A percentile compares a stretch with the other conserved stretches of the same genome.
Evolutionary conservation across 1,140 invertebrate genomes (phyloP).

Genomic region (Chrysomallon squamiferum): DNA sequence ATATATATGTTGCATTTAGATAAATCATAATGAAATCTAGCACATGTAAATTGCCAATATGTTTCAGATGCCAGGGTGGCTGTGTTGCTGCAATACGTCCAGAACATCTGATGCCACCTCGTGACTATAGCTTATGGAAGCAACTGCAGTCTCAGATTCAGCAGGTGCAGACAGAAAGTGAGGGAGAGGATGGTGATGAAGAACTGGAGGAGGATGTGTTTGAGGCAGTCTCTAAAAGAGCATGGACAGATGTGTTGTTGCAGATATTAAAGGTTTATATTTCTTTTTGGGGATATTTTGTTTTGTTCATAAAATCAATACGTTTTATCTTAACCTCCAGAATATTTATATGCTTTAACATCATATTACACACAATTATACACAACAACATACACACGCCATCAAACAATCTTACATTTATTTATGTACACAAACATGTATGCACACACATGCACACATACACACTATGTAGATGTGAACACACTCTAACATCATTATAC

Average conservation of each 20-base stretch:
- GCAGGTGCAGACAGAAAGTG: constrained; percentile 30
- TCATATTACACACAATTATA: no score
- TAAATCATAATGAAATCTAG: no score
- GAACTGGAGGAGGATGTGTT: constrained; percentile 57
- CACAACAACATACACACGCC: background rate
- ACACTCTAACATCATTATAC: no score
- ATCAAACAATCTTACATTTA: no score
- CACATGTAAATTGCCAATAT: background rate
- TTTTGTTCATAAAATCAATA: no score
- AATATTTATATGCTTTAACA: no score
- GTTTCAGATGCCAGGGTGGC: constrained; percentile 58
- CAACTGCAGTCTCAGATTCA: constrained; percentile 46
- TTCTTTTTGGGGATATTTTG: no score
- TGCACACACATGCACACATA: no score
- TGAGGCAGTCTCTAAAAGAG: constrained; percentile 60
- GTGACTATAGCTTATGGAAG: constrained; percentile 60
- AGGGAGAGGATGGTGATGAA: constrained; percentile 26
- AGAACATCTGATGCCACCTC: constrained; percentile 60
- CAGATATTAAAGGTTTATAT: constrained; percentile 60
- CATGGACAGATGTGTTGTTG: constrained; percentile 62
- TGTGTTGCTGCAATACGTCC: constrained; percentile 59
- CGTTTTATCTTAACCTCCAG: no score
- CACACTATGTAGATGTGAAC: no score
- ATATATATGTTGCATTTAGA: no score
- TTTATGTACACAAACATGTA: no score